Percentiles rank a stretch among this genome's conserved stretches.
Evolutionary conservation across 1,140 invertebrate genomes (phyloP).

Genomic region (Acromyrmex echinatior): DNA sequence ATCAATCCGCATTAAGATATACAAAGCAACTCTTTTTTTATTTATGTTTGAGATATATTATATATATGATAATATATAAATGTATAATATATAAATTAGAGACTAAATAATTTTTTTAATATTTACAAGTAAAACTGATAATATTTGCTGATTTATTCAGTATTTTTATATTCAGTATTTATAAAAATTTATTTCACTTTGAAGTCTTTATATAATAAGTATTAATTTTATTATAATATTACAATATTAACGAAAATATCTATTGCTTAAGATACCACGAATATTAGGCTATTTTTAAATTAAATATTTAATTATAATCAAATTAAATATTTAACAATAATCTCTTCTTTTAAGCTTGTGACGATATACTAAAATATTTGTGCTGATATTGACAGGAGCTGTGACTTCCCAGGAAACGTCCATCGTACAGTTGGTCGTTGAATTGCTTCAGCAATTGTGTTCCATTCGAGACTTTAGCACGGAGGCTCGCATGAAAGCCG

Average conservation of each 20-base stretch:
- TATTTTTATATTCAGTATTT: neutral
- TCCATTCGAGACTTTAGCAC: conserved; percentile 87
- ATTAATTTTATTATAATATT: conserved; percentile 6
- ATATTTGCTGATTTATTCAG: neutral
- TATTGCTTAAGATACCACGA: neutral
- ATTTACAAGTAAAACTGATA: neutral
- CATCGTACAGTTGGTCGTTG: conserved; percentile 91
- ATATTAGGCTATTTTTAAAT: neutral
- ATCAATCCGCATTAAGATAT: no score
- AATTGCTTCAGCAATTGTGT: conserved; percentile 93
- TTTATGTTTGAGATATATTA: neutral
- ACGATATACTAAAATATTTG: neutral
- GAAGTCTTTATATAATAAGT: conserved; percentile 13
- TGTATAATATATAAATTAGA: neutral
- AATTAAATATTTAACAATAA: conserved; percentile 17
- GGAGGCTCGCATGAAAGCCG: conserved; percentile 86
- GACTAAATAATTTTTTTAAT: neutral
- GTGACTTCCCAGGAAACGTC: conserved; percentile 82
- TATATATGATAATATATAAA: no score
- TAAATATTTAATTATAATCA: neutral
- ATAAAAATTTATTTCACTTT: neutral
- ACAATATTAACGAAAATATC: neutral
- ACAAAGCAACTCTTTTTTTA: neutral
- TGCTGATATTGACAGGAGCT: conserved; percentile 72
- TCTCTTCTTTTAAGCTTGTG: neutral